phyloP scores from a whole-genome alignment of 2,797 vertebrate genomes.

The Momotus momota region DNA sequence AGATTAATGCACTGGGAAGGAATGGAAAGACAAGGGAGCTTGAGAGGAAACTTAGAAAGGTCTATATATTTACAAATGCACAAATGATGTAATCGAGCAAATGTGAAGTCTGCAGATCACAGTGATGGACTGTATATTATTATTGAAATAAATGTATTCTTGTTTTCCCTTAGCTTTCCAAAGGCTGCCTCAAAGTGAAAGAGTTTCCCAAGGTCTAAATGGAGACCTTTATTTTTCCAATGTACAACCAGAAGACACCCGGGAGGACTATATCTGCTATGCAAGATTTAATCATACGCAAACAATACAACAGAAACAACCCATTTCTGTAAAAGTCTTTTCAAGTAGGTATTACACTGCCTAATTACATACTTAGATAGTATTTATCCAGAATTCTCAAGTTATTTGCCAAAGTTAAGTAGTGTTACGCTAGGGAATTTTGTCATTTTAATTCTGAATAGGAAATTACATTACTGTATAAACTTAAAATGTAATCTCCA shows the following conservation, averaged over 20 bases:
- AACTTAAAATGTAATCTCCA: not conserved
- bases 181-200: constrained; percentile 88
- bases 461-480: not conserved
- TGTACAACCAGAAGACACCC: constrained; percentile 87
- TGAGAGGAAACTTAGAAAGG: not conserved
- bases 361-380: not conserved
- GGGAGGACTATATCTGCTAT: constrained; percentile 97
- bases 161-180: constrained; percentile 88
- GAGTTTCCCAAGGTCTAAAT: constrained; percentile 95
- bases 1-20: not conserved
- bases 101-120: not conserved
- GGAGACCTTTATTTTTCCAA: constrained; percentile 99
- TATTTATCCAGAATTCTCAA: not conserved
- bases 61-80: not conserved
- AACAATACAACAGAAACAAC: constrained; percentile 99
- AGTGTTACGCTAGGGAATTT: not conserved
- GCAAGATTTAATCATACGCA: constrained; percentile 97
- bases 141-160: not conserved
- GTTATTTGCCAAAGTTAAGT: not conserved
- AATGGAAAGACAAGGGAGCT: not conserved
- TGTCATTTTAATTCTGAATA: not conserved
- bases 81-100: not conserved
- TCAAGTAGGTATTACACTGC: constrained; percentile 85
- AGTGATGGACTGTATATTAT: not conserved
- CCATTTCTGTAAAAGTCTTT: constrained; percentile 92